Evolutionary conservation across 2,113 vertebrate genomes (phyloP).

Genomic region (Alces alces): DNA sequence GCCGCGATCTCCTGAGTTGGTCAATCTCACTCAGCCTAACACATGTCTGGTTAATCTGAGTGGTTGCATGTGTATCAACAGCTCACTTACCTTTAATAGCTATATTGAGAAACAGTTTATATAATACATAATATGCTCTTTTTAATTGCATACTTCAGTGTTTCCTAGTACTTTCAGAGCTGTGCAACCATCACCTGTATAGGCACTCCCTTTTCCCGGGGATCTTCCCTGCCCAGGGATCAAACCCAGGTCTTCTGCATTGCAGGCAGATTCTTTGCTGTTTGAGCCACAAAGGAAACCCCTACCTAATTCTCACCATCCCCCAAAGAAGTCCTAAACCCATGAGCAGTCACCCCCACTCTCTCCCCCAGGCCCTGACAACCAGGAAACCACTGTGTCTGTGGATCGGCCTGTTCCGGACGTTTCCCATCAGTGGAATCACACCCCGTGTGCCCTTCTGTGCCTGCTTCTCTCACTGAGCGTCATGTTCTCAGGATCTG

Average conservation of each 20-base stretch:
- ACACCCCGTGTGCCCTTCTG: background rate
- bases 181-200: background rate
- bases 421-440: background rate
- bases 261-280: background rate
- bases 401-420: background rate
- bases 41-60: too few species aligned
- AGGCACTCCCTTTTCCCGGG: background rate
- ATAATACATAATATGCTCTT: background rate
- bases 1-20: rapidly evolving
- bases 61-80: background rate
- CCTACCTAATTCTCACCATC: background rate
- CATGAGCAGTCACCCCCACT: background rate
- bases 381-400: background rate
- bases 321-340: background rate
- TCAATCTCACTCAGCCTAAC: background rate
- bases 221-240: background rate
- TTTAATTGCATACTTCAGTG: background rate
- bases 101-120: background rate
- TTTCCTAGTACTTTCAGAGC: background rate
- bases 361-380: too few species aligned
- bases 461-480: background rate
- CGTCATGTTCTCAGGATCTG: background rate
- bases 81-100: background rate
- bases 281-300: background rate
- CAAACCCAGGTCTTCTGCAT: background rate